Evolutionary conservation across 2,888 invertebrate genomes (phyloP).

Genomic region (Lithophane ornitopus): DNA sequence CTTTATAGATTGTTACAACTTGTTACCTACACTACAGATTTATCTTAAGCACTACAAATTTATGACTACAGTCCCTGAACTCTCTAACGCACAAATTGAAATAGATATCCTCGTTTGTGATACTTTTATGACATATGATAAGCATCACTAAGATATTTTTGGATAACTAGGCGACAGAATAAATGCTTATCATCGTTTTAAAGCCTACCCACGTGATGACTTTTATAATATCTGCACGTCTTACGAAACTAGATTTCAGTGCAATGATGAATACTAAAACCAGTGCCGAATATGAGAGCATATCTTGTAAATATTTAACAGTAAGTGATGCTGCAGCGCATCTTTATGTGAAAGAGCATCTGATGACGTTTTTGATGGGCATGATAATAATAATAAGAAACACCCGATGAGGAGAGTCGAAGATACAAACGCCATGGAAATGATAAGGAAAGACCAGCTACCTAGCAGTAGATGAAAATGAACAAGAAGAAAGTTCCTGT

Average conservation of each 20-base stretch:
- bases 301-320: constrained; percentile 33
- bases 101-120: constrained; percentile 51
- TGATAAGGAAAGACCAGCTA: background rate
- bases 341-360: constrained; percentile 30
- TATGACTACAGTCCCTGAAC: background rate
- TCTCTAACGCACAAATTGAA: constrained; percentile 32
- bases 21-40: background rate
- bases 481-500: background rate
- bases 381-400: background rate
- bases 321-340: constrained; percentile 36
- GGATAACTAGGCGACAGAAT: constrained; percentile 58
- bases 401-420: background rate
- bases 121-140: constrained; percentile 61
- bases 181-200: constrained; percentile 58
- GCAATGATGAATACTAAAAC: constrained; percentile 64
- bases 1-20: background rate
- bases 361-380: background rate
- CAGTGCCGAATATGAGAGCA: constrained; percentile 28
- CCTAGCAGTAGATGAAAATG: background rate
- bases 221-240: constrained; percentile 60
- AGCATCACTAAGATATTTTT: constrained; percentile 58
- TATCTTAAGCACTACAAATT: background rate
- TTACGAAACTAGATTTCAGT: constrained; percentile 60
- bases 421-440: background rate
- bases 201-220: constrained; percentile 59